Evolutionary conservation across 2,888 invertebrate genomes (phyloP), one percentile per base, ranked within the genome.

Genomic region (Papilio gigon): DNA sequence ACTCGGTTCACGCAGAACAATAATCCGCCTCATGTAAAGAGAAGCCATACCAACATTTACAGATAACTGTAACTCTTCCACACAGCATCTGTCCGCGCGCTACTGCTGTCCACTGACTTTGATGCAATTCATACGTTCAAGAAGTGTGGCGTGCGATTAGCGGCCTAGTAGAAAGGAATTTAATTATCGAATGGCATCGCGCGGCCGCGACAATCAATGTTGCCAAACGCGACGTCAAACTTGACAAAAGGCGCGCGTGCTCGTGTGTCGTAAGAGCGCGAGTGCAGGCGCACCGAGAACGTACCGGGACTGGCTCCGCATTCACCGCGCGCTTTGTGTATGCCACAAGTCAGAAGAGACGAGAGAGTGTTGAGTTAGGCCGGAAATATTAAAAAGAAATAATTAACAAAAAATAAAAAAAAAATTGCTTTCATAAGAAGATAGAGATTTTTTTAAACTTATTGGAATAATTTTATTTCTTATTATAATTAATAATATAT

Each of bases 261-360:
- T 59, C 53, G 14, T 42, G 22, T 65, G 50, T 64, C 27, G 25
- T 50, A 37, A 30, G 17, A 6, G 12, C 50, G 60, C 65, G 59
- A 58, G 71, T 71, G 37, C 71, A 35, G 44, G 30, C 56, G 71
- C 71, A 71, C 71, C 42, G 59, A 69, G 64, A 67, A 69, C 59
- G 69, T 44, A 69, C 69, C 61, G 65, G 20, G 35, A 40, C 17
- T 56, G 44, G 53, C 69, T 44, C 56, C 30, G 53, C 69, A 44
- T 53, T 53, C 60, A 60, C 25, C n/a, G 42, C 69, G 65, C 33
- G 30, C 11, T 53, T 53, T 4, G 12, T 14, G 35, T 56, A n/a
- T 69, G 65, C 14, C 14, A 27, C 44, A 65, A 65, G 20, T 8
- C 33, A 65, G 0, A 37, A 25, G 35, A 40, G 40, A 25, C 22